Evolutionary conservation across 2,888 invertebrate genomes (phyloP).

Genomic region (Cryptocephalus primarius): DNA sequence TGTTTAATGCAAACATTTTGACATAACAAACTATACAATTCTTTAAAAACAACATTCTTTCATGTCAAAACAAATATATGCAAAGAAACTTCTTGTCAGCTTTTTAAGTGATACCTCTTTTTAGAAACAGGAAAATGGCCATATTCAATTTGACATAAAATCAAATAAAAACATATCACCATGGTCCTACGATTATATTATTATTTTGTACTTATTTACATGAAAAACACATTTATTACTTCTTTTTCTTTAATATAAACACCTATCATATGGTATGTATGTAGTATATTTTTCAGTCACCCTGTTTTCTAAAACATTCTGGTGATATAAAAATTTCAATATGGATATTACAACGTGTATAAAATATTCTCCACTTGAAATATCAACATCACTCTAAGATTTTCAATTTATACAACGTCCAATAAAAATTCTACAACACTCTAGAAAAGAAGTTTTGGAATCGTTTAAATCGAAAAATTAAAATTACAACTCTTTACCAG

Average conservation of each 20-base stretch:
- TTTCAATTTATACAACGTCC: neutral
- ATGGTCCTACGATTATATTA: conserved; percentile 8
- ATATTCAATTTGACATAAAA: conserved; percentile 5
- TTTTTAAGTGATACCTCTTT: no score
- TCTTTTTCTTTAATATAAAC: conserved; percentile 10
- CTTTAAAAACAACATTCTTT: no score
- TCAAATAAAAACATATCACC: conserved; percentile 2
- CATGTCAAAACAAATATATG: no score
- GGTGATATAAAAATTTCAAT: conserved; percentile 9
- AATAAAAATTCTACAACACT: no score
- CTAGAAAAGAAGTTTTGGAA: no score
- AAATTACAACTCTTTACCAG: conserved; percentile 1
- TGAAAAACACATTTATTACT: conserved; percentile 14
- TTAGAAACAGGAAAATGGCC: no score
- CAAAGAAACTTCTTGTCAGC: no score
- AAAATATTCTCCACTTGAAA: conserved; percentile 9
- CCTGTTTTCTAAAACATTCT: conserved; percentile 9
- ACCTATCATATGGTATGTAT: conserved; percentile 14
- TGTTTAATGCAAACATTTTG: no score
- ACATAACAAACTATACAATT: no score
- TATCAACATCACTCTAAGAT: conserved; percentile 6
- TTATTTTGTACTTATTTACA: conserved; percentile 17
- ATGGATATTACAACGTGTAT: conserved; percentile 6
- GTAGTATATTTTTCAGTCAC: conserved; percentile 16
- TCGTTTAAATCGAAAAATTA: no score